These are phyloP conservation scores for Hydrotaea cyrtoneurina DNA, from an alignment of 2,888 invertebrate species.

Conservation along the genomic window DNA sequence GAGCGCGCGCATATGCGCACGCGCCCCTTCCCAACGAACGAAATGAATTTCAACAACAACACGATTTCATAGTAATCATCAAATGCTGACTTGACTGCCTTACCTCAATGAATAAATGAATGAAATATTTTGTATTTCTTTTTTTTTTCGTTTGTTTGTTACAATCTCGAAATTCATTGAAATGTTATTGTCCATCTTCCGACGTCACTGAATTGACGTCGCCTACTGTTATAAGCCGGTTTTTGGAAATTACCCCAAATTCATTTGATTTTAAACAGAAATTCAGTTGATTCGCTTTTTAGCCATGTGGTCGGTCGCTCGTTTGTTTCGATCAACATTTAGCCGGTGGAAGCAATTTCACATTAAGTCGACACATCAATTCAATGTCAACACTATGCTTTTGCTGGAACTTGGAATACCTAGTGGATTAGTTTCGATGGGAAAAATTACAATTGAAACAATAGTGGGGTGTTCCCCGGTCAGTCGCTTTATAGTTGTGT, in stretches of 20 bases:
- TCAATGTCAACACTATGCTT: no score
- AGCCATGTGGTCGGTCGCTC: neutral
- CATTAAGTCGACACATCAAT: no score
- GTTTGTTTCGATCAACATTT: no score
- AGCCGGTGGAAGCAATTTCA: no score
- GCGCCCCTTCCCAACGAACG: slow-evolving; percentile 43
- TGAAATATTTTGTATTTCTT: neutral
- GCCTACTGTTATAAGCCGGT: neutral
- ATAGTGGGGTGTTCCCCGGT: no score
- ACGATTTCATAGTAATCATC: neutral
- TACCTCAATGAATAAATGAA: neutral
- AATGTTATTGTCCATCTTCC: neutral
- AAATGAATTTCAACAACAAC: neutral
- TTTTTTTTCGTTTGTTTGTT: neutral
- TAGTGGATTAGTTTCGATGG: no score
- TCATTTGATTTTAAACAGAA: no score
- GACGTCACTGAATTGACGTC: slow-evolving; percentile 11
- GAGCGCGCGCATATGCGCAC: slow-evolving; percentile 48
- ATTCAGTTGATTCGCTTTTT: no score
- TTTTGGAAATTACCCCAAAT: neutral
- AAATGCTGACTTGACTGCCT: neutral
- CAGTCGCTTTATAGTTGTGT: no score
- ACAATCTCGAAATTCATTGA: neutral
- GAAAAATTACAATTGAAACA: no score
- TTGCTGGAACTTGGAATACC: no score